Evolutionary conservation across 2,888 invertebrate species (phyloP).

Genomic region (Argyra leucocephala): DNA sequence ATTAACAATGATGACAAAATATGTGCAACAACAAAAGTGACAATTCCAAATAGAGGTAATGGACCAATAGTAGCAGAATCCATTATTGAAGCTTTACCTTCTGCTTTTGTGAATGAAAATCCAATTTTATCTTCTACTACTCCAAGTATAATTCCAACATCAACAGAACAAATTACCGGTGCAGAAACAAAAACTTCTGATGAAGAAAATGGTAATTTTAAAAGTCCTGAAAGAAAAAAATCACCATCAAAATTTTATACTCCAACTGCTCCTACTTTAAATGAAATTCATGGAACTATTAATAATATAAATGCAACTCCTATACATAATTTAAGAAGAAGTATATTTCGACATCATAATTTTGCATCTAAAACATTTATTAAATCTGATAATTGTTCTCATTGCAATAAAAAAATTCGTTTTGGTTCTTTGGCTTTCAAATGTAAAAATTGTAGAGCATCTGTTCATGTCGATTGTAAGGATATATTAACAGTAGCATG

Average conservation of each 20-base stretch:
- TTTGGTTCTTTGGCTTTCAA: slow-evolving; percentile 76
- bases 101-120: slow-evolving; percentile 20
- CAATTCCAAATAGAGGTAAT: slow-evolving; percentile 53
- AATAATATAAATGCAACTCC: slow-evolving; percentile 18
- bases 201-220: slow-evolving; percentile 28
- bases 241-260: slow-evolving; percentile 28
- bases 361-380: slow-evolving; percentile 48
- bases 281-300: slow-evolving; percentile 12
- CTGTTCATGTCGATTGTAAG: slow-evolving; percentile 78
- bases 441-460: slow-evolving; percentile 75
- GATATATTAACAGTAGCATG: slow-evolving; percentile 76
- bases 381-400: slow-evolving; percentile 38
- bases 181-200: neutral
- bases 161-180: slow-evolving; percentile 15
- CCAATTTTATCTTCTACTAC: slow-evolving; percentile 18
- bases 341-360: slow-evolving; percentile 43
- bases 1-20: slow-evolving; percentile 53
- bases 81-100: slow-evolving; percentile 55
- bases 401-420: slow-evolving; percentile 51
- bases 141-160: slow-evolving; percentile 22
- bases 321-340: slow-evolving; percentile 29
- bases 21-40: slow-evolving; percentile 65
- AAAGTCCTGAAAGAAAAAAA: slow-evolving; percentile 2
- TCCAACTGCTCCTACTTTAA: slow-evolving; percentile 30
- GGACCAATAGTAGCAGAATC: slow-evolving; percentile 60